These are phyloP conservation scores for Poecilia latipinna DNA, from an alignment of 2,113 vertebrate species.

Conservation along the genomic window DNA sequence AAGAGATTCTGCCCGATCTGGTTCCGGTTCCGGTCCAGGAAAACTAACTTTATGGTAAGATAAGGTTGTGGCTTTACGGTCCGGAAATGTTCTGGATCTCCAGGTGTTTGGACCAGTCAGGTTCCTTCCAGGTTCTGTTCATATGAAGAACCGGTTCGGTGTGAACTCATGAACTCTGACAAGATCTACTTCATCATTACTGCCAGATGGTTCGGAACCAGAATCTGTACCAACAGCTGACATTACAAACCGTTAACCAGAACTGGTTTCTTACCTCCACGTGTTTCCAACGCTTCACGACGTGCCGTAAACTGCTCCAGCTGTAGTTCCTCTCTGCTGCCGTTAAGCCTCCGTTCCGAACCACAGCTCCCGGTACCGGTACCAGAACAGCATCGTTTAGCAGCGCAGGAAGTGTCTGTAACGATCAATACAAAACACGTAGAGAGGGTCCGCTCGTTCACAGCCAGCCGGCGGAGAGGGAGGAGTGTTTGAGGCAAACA, in stretches of 20 bases:
- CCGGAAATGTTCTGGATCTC: too few species aligned
- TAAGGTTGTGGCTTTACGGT: not conserved
- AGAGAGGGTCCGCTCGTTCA: not conserved
- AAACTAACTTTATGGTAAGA: too few species aligned
- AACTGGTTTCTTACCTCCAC: not conserved
- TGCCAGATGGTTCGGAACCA: not conserved
- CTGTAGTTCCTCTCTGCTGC: not conserved
- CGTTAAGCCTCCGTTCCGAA: not conserved
- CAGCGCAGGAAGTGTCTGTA: too few species aligned
- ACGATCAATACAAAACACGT: not conserved
- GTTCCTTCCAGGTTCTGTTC: not conserved
- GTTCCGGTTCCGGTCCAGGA: too few species aligned
- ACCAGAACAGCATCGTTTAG: not conserved
- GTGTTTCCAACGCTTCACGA: not conserved
- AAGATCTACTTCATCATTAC: not conserved
- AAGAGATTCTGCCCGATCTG: not conserved
- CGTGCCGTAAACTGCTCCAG: slow-evolving; percentile 1
- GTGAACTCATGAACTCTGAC: not conserved
- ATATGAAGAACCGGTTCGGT: not conserved
- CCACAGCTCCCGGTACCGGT: not conserved
- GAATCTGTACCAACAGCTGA: not conserved
- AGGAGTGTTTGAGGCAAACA: not conserved
- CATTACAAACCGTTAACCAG: too few species aligned
- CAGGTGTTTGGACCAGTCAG: not conserved
- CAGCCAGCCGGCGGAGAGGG: too few species aligned